Evolutionary conservation across 2,888 invertebrate species (phyloP).

Genomic region (Podotricha telesiphe): DNA sequence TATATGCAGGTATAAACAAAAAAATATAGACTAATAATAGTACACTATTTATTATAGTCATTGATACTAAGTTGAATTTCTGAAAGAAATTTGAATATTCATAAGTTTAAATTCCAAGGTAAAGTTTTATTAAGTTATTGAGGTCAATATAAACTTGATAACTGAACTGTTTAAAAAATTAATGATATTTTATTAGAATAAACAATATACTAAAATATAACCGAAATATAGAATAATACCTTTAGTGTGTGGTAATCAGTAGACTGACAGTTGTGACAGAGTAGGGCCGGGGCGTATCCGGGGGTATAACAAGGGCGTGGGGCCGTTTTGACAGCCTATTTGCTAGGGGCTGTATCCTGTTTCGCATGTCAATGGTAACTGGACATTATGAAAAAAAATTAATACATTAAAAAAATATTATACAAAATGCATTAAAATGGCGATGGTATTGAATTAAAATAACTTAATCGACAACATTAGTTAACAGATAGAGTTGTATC

Average conservation of each 20-base stretch:
- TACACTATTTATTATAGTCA: not conserved
- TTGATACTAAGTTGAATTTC: not conserved
- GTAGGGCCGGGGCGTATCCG: slow-evolving; percentile 56
- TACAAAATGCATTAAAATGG: not conserved
- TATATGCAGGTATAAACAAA: no score
- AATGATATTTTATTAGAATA: slow-evolving; percentile 5
- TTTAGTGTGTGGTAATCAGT: slow-evolving; percentile 48
- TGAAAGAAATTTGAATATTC: slow-evolving; percentile 21
- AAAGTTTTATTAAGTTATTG: slow-evolving; percentile 20
- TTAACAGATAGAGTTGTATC: no score
- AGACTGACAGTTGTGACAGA: slow-evolving; percentile 60
- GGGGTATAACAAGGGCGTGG: slow-evolving; percentile 55
- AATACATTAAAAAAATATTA: not conserved
- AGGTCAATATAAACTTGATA: slow-evolving; percentile 29
- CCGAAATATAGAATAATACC: not conserved
- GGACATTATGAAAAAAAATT: no score
- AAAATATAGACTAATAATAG: no score
- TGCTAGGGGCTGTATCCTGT: slow-evolving; percentile 42
- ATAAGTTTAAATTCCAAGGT: slow-evolving; percentile 21
- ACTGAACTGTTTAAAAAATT: slow-evolving; percentile 2
- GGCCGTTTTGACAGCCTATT: slow-evolving; percentile 54
- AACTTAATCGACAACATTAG: no score
- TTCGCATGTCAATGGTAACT: slow-evolving; percentile 36
- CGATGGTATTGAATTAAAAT: not conserved
- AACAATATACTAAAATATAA: slow-evolving; percentile 22